Base-by-base conservation (phyloP, 2,888 invertebrate genomes). In the Hermodice carunculata region DNA sequence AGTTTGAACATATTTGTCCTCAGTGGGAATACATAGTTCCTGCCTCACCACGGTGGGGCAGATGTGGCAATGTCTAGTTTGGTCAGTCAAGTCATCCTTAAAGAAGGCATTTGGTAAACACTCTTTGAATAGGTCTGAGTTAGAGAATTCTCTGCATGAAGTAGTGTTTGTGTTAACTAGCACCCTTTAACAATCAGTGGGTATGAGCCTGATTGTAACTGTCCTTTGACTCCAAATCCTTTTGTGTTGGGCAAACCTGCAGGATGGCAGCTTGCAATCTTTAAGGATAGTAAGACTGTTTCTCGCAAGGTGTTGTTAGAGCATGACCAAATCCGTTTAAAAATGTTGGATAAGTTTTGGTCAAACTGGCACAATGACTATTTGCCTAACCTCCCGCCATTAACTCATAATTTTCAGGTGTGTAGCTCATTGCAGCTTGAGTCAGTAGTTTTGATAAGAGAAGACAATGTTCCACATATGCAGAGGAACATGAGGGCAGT, bases 121-220 rank as follows among this genome's bases (percentile, higher is more conserved):
- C n/a, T n/a, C n/a, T n/a, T n/a, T n/a, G n/a, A n/a, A n/a, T n/a
- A n/a, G n/a, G n/a, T n/a, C n/a, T n/a, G n/a, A n/a, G n/a, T n/a
- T n/a, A n/a, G n/a, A n/a, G n/a, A n/a, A n/a, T n/a, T n/a, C n/a
- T n/a, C n/a, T n/a, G n/a, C n/a, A n/a, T n/a, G n/a, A n/a, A n/a
- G n/a, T n/a, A n/a, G n/a, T n/a, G n/a, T n/a, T n/a, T n/a, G n/a
- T n/a, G n/a, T n/a, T n/a, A n/a, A n/a, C 49, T 49, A 48, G 17
- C 4, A 49, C 4, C 59, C 59, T 19, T 29, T 51, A n/a, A 59
- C 59, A 19, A 26, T 52, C 29, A 24, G 14, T 22, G 48, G 49
- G 52, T 48, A 59, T 29, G 28, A 51, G 11, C 3, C 42, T 4
- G 26, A 40, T 3, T 11, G 24, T 8, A 28, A 8, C 11, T 26